Percentiles rank a stretch among this genome's conserved stretches.
phyloP scores from a whole-genome alignment of 2,113 vertebrate species.

The Apaloderma vittatum region DNA sequence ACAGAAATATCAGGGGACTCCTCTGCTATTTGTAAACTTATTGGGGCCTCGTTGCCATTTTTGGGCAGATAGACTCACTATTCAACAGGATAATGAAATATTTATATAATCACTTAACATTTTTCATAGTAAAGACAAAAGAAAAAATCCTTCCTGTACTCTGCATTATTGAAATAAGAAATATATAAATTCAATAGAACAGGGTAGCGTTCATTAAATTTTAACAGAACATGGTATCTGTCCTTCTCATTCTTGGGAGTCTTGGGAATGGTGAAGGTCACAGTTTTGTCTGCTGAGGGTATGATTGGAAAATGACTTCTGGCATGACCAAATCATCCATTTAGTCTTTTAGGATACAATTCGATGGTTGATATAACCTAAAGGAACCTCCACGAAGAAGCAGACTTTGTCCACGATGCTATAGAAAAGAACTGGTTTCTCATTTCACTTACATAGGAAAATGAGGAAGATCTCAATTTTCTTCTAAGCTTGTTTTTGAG shows the following conservation, averaged over 20 bases:
- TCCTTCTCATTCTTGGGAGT: neutral
- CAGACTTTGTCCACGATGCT: neutral
- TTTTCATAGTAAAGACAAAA: neutral
- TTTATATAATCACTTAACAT: neutral
- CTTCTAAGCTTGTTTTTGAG: neutral
- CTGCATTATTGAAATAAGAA: neutral
- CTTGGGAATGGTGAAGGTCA: neutral
- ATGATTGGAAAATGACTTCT: neutral
- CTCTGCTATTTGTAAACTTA: neutral
- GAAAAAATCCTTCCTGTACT: neutral
- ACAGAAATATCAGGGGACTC: neutral
- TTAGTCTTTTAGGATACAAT: neutral
- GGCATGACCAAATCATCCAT: neutral
- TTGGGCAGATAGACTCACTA: neutral
- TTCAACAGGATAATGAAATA: neutral
- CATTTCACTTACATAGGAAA: neutral
- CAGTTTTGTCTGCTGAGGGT: neutral
- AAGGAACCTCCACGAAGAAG: neutral
- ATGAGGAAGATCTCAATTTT: neutral
- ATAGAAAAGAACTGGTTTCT: neutral
- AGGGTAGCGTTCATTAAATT: neutral
- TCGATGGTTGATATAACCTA: neutral
- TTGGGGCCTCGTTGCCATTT: rapidly evolving
- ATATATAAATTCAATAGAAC: neutral
- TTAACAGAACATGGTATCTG: neutral